A percentile compares a stretch with the other conserved stretches of the same genome.
These are phyloP conservation scores for Dallia pectoralis DNA, from an alignment of 2,797 vertebrate genomes.

Conservation along the genomic window DNA sequence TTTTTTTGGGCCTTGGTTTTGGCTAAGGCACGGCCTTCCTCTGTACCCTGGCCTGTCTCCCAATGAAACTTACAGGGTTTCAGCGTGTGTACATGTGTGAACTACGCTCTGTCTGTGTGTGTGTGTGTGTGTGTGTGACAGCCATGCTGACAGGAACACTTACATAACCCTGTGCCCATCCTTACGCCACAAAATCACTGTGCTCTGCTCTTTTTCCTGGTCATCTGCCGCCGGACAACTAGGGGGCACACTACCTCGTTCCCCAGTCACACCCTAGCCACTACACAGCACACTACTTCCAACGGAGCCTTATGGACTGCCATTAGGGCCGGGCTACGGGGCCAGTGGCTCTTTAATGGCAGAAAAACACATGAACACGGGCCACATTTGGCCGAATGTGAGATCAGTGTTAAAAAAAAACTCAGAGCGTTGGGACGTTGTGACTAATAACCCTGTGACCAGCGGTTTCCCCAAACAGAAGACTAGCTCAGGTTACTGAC, in stretches of 20 bases:
- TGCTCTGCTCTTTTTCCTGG: background rate
- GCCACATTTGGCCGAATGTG: slow-evolving; percentile 17
- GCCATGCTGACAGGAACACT: background rate
- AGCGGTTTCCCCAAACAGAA: background rate
- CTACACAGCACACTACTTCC: background rate
- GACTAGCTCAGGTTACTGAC: background rate
- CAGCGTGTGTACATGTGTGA: background rate
- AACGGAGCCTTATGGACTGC: background rate
- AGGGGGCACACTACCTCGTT: background rate
- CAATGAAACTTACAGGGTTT: background rate
- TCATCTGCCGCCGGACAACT: background rate
- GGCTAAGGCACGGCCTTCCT: slow-evolving; percentile 1
- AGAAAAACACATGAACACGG: background rate
- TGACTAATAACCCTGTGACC: no score
- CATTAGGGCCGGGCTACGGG: background rate
- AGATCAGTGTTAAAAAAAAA: slow-evolving; percentile 10
- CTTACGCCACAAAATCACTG: slow-evolving; percentile 9
- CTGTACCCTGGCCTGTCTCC: slow-evolving; percentile 21
- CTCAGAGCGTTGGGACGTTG: background rate
- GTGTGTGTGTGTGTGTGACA: background rate
- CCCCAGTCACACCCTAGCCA: background rate
- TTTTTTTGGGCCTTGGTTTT: slow-evolving; percentile 11
- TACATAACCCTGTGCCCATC: background rate
- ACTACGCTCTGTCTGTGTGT: background rate
- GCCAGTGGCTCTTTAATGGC: background rate